phyloP scores from a whole-genome alignment of 2,888 invertebrate species.

The Napeogenes sylphis region DNA sequence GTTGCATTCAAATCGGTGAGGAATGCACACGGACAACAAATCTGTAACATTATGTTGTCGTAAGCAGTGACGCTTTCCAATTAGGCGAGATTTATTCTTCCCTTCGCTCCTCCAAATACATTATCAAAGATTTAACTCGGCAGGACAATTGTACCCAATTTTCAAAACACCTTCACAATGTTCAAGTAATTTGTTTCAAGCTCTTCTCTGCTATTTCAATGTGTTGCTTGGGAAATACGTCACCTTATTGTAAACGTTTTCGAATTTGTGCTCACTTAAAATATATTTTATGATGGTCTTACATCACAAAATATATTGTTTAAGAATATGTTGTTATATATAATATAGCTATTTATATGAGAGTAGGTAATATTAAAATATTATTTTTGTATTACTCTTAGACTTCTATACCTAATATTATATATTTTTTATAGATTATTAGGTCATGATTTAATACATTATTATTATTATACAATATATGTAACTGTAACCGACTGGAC shows the following conservation, averaged over 20 bases:
- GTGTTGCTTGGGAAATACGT: slow-evolving; percentile 58
- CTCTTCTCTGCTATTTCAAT: slow-evolving; percentile 58
- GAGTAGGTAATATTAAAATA: too few species aligned
- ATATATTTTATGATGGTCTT: neutral
- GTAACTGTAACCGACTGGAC: neutral
- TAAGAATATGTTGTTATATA: too few species aligned
- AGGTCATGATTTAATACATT: too few species aligned
- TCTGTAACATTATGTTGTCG: slow-evolving; percentile 68
- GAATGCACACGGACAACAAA: slow-evolving; percentile 64
- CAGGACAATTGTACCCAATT: slow-evolving; percentile 72
- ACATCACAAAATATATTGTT: neutral
- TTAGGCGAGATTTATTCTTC: slow-evolving; percentile 73
- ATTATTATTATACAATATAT: too few species aligned
- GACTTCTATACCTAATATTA: too few species aligned
- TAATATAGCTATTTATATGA: too few species aligned
- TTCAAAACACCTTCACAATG: slow-evolving; percentile 72
- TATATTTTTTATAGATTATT: too few species aligned
- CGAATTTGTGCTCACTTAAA: neutral
- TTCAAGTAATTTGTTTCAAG: slow-evolving; percentile 68
- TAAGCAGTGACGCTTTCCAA: slow-evolving; percentile 60
- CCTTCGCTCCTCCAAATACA: slow-evolving; percentile 61
- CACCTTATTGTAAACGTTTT: slow-evolving; percentile 1
- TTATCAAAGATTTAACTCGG: slow-evolving; percentile 70
- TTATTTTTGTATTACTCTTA: too few species aligned
- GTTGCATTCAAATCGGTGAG: slow-evolving; percentile 51